These are phyloP conservation scores for Epinotia bilunana DNA, from an alignment of 2,888 invertebrate species.

Conservation along the genomic window DNA sequence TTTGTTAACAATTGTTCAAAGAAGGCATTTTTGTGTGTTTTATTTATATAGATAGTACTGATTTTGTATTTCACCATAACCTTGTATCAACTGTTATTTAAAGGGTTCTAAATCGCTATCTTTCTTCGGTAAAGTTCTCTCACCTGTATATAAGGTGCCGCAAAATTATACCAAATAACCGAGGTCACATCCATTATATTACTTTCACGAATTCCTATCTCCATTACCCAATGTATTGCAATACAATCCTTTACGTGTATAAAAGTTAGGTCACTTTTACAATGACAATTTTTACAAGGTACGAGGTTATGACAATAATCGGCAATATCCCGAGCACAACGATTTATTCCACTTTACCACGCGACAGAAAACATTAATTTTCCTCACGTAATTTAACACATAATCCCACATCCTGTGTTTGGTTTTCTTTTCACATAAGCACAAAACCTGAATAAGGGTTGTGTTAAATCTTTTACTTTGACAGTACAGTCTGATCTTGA, in stretches of 20 bases:
- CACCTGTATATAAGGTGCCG: conserved; percentile 33
- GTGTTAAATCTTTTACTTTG: no score
- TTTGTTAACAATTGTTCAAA: neutral
- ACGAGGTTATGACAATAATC: neutral
- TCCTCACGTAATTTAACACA: conserved; percentile 40
- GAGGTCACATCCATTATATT: conserved; percentile 3
- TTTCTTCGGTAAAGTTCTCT: conserved; percentile 4
- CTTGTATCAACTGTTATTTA: neutral
- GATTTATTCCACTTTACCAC: conserved; percentile 43
- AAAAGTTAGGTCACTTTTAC: neutral
- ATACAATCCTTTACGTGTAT: no score
- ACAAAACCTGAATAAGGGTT: neutral
- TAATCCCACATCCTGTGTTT: conserved; percentile 16
- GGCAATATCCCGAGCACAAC: conserved; percentile 13
- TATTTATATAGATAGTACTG: no score
- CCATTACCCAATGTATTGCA: neutral
- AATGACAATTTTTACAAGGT: neutral
- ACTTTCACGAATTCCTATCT: neutral
- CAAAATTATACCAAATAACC: conserved; percentile 30
- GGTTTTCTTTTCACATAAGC: conserved; percentile 15
- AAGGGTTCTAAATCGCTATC: neutral
- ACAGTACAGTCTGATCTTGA: no score
- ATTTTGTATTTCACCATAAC: neutral
- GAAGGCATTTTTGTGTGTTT: neutral
- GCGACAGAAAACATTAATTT: conserved; percentile 42